Base-by-base conservation (phyloP, 1,140 invertebrate species). In the Sitobion miscanthi region DNA sequence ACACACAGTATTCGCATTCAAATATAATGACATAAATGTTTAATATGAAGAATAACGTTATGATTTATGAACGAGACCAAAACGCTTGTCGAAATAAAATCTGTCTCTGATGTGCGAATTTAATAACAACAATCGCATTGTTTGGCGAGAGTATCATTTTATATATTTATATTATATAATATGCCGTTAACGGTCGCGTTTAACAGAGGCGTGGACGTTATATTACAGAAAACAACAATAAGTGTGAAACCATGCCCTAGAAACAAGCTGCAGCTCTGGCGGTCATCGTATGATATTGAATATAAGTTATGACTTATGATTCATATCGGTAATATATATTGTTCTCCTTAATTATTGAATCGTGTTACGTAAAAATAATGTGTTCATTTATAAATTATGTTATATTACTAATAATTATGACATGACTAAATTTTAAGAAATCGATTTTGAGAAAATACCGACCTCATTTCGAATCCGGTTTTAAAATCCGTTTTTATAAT, bases 11-110 rank as follows among this genome's bases (percentile, higher is more conserved):
- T 45, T 87, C 5, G 45, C 38, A n/a, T 87, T 87, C 25, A 45
- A 87, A 87, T 77, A 87, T 77, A 77, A 77, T 14, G 45, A 87
- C 85, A 47, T 17, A 49, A 87, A 87, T 87, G 30, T 17, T 87
- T 49, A 35, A n/a, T 77, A 45, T 49, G 85, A 5, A 47, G 85
- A 30, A 87, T n/a, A 87, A 30, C 30, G 45, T 47, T 14, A 45
- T 47, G 42, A 87, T 87, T 77, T n/a, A 77, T 77, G 62, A 77
- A 35, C 30, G 62, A 17, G 62, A 17, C 17, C 9, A 87, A n/a
- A 87, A 87, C 30, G 23, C 21, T 45, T 47, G 85, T 47, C 85
- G 30, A 87, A 25, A 87, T 30, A 87, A 87, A 87, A 47, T 87
- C 30, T 47, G 42, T 47, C 42, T 45, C 11, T 42, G 38, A 42